These are phyloP conservation scores for Erebia epiphron DNA, from an alignment of 2,888 invertebrate species.

Conservation along the genomic window DNA sequence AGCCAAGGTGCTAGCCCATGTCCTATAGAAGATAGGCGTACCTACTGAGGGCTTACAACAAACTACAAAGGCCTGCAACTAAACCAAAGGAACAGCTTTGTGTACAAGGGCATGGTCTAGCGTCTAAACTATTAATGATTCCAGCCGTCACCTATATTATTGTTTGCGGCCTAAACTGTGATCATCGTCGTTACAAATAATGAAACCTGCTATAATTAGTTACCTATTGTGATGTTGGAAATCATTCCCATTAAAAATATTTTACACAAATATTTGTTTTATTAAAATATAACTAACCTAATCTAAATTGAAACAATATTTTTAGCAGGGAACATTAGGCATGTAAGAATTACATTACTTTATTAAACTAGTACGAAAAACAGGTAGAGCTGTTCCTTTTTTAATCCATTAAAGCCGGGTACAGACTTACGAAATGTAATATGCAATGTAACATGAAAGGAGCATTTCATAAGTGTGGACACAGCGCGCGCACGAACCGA, in stretches of 20 bases:
- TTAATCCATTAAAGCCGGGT: too few species aligned
- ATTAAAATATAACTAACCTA: conserved; percentile 16
- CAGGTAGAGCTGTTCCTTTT: neutral
- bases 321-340: neutral
- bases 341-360: neutral
- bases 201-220: conserved; percentile 47
- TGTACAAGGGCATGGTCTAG: too few species aligned
- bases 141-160: neutral
- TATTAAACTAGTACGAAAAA: neutral
- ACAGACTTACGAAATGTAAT: too few species aligned
- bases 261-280: conserved; percentile 64
- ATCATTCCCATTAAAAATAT: conserved; percentile 80
- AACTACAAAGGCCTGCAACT: too few species aligned
- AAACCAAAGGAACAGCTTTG: too few species aligned
- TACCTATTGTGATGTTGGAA: conserved; percentile 64
- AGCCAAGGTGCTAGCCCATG: too few species aligned
- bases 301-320: neutral
- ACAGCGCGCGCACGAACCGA: too few species aligned
- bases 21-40: too few species aligned
- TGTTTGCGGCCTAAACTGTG: conserved; percentile 18
- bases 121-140: too few species aligned
- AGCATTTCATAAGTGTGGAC: too few species aligned
- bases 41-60: too few species aligned
- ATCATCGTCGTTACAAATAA: conserved; percentile 36
- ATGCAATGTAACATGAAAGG: too few species aligned